phyloP scores from a whole-genome alignment of 1,140 invertebrate species.

The Holcopasites calliopsidis region DNA sequence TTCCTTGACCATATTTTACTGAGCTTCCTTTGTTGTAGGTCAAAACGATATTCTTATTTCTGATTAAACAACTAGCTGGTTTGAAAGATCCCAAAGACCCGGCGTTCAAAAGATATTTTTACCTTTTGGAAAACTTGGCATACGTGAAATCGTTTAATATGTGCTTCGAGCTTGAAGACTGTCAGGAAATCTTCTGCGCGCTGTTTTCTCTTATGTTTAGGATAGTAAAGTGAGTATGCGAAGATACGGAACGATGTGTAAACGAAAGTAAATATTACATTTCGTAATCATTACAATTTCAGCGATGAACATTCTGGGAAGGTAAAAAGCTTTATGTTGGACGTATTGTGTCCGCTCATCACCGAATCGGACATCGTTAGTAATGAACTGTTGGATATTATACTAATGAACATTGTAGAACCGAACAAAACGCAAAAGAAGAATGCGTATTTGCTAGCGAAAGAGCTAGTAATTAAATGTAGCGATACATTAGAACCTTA shows the following conservation, averaged over 20 bases:
- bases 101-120: conserved; percentile 98
- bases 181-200: conserved; percentile 96
- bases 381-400: conserved; percentile 95
- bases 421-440: conserved; percentile 95
- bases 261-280: background rate
- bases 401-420: conserved; percentile 96
- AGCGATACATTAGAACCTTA: conserved; percentile 95
- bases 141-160: conserved; percentile 99
- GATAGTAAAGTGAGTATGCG: conserved; percentile 92
- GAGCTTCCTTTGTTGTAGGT: conserved; percentile 68
- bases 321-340: conserved; percentile 97
- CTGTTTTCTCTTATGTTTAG: conserved; percentile 97
- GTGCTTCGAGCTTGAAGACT: conserved; percentile 98
- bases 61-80: conserved; percentile 96
- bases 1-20: background rate
- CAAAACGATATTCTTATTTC: conserved; percentile 96
- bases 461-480: conserved; percentile 94
- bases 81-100: conserved; percentile 98
- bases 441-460: conserved; percentile 94
- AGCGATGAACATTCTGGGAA: conserved; percentile 97
- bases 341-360: conserved; percentile 95
- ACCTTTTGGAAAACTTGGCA: conserved; percentile 95
- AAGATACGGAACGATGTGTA: background rate
- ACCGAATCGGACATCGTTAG: conserved; percentile 97
- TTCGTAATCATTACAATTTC: conserved; percentile 52